Evolutionary conservation across 1,140 invertebrate species (phyloP).

Genomic region (Aethina tumida): DNA sequence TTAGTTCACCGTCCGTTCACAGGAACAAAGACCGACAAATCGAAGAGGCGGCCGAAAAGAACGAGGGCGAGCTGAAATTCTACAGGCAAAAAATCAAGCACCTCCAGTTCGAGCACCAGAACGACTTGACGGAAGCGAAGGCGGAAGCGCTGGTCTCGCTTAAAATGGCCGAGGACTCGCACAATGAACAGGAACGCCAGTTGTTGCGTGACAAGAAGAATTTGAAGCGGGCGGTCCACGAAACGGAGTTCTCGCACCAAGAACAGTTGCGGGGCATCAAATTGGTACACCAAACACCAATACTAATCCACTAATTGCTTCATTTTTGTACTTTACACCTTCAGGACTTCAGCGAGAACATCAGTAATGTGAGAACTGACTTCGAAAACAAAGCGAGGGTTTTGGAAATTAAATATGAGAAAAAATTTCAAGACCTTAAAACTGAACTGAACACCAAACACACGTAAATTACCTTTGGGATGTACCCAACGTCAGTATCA

Average conservation of each 20-base stretch:
- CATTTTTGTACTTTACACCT: not conserved
- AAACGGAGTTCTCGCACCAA: conserved; percentile 58
- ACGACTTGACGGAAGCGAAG: conserved; percentile 65
- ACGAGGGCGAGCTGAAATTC: conserved; percentile 77
- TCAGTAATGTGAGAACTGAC: conserved; percentile 54
- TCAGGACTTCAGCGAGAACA: conserved; percentile 43
- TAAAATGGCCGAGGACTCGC: conserved; percentile 64
- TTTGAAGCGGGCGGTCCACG: conserved; percentile 61
- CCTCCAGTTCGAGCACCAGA: conserved; percentile 84
- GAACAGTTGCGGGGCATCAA: conserved; percentile 54
- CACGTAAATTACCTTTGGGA: conserved; percentile 22
- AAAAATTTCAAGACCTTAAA: conserved; percentile 62
- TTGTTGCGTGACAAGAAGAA: conserved; percentile 68
- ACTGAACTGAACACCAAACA: conserved; percentile 66
- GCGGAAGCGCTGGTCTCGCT: conserved; percentile 66
- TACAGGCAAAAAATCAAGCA: conserved; percentile 91
- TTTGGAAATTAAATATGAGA: conserved; percentile 71
- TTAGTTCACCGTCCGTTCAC: conserved; percentile 2
- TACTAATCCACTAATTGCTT: not conserved
- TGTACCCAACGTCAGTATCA: not conserved
- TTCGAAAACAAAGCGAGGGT: conserved; percentile 69
- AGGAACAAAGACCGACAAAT: conserved; percentile 80
- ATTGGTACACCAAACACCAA: conserved; percentile 38
- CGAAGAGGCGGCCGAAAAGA: conserved; percentile 76
- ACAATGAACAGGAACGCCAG: conserved; percentile 62